Base-by-base conservation (phyloP, 2,888 invertebrate species). In the Drosophila parthenogenetica region DNA sequence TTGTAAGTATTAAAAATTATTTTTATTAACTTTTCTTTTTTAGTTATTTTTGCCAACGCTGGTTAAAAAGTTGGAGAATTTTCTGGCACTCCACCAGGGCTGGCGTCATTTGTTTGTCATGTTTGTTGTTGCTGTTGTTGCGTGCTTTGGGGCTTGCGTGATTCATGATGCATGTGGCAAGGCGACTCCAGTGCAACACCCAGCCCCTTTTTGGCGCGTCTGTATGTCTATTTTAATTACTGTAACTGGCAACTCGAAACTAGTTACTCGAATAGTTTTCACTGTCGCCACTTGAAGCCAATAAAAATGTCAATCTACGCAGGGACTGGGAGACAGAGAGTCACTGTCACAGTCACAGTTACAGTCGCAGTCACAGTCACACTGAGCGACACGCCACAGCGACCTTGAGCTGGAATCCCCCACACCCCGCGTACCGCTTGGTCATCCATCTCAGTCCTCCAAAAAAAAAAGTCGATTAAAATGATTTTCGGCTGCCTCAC, bases 161-260 rank as follows among this genome's bases (percentile, higher is more conserved):
- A 84, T 84, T 83, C 82, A 79, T 67, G 74, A 16, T 76, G 76
- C 76, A 83, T 74, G 29, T 25, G 29, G 58, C 45, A 42, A 54
- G 48, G 32, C 49, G 45, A 48, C 69, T 76, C 39, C 76, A 62
- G 35, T 66, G 66, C 71, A 75, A 72, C 64, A 67, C 69, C 45
- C 58, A 63, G 48, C 59, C 17, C 32, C 45, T 42, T 68, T 69
- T 73, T 76, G 59, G 78, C 76, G 82, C 78, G 79, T 79, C 81
- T 72, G 55, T 72, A 63, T 81, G 82, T 77, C 83, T 70, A 46
- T 62, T 73, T 83, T 82, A 85, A 83, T 83, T 82, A 83, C 81
- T 73, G 58, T 17, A 79, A 72, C 79, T 83, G 66, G 60, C 8
- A 40, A 39, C 29, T 37, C 39, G 57, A 13, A 48, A 43, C 22